Base-by-base conservation (phyloP, 2,888 invertebrate species). In the Pandemis corylana region DNA sequence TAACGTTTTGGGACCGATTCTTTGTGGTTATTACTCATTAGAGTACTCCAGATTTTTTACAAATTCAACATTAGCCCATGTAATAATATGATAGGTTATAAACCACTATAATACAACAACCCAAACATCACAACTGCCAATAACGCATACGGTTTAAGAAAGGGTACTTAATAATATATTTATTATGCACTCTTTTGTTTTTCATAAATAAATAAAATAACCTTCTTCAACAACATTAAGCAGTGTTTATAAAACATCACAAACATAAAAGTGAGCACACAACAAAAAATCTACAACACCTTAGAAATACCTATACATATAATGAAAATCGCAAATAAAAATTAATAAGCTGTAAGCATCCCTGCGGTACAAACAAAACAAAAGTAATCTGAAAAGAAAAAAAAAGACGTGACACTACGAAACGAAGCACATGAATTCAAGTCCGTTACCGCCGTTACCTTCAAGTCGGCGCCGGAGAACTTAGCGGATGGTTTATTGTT, bases 381-480 rank as follows among this genome's bases (percentile, higher is more conserved):
- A 83, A 82, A 81, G 77, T 74, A 77, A 82, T 79, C 84, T 82
- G 82, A 77, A 83, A 70, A 81, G 77, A 82, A 20, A 84, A 84
- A 82, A 77, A 81, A 78, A 85, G 79, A 74, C 69, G 65, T 66
- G 70, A 78, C 77, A 77, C 82, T 84, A 85, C 82, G 75, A 83
- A 84, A 85, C 80, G 78, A 84, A 85, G 84, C 84, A 81, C 82
- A 84, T 56, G 56, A 20, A 80, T 79, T 74, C 80, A 83, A 83
- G 84, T 82, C 85, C 88, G 59, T 12, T 59, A 59, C 59, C 87
- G 86, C 85, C 83, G 85, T 93, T 94, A 94, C 94, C 94, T 94
- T 94, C 84, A 84, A 84, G 78, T 94, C 92, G 85, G 84, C 89
- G 81, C 96, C 96, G 81, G 96, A 95, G 73, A 89, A 81, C 85